Percentiles rank a stretch among this genome's conserved stretches.
These are phyloP conservation scores for Mungos mungo DNA, from an alignment of 2,113 vertebrate species.

Conservation along the genomic window DNA sequence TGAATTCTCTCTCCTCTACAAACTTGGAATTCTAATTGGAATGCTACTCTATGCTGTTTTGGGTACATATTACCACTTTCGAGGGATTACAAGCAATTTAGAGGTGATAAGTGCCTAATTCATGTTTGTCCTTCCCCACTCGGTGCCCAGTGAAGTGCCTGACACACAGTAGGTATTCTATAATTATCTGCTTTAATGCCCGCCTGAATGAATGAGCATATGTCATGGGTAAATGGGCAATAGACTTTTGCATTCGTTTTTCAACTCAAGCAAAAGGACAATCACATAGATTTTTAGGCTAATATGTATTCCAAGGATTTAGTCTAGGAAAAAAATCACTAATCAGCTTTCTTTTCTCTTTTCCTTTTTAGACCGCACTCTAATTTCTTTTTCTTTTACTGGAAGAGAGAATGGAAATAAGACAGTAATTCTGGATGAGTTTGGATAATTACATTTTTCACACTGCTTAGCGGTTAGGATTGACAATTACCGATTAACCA, in stretches of 20 bases:
- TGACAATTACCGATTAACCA: slow-evolving; percentile 70
- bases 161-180: background rate
- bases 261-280: slow-evolving; percentile 50
- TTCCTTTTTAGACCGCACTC: slow-evolving; percentile 21
- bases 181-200: slow-evolving; percentile 2
- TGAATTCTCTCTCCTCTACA: background rate
- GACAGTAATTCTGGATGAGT: slow-evolving; percentile 29
- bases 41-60: background rate
- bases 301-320: slow-evolving; percentile 65
- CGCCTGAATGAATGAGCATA: background rate
- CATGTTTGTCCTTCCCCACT: background rate
- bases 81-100: background rate
- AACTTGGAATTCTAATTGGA: background rate
- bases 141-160: background rate
- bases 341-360: slow-evolving; percentile 60
- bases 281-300: slow-evolving; percentile 52
- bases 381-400: background rate
- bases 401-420: slow-evolving; percentile 56
- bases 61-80: background rate
- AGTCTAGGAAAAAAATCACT: slow-evolving; percentile 49
- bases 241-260: slow-evolving; percentile 54
- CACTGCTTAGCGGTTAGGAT: slow-evolving; percentile 59
- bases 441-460: slow-evolving; percentile 73
- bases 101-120: background rate
- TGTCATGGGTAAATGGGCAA: background rate